A percentile compares a stretch with the other conserved stretches of the same genome.
Conservation (phyloP, 2,888 invertebrate species). For the Campoplex nolae region DNA sequence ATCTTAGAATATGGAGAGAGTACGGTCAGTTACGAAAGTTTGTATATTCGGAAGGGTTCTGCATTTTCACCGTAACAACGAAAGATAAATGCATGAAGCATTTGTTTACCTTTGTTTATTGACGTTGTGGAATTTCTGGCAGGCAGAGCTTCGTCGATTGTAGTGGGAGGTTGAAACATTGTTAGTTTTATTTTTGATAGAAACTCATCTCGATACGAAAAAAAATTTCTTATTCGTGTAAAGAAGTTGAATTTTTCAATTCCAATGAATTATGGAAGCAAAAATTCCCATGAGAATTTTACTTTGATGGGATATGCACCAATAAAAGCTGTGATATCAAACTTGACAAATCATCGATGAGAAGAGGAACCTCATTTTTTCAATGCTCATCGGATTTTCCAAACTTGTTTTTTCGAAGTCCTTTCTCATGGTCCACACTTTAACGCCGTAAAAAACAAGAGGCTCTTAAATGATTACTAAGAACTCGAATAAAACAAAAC, state of each 20-base stretch:
- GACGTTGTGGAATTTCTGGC: neutral
- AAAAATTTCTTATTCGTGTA: neutral
- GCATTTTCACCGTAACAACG: neutral
- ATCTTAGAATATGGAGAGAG: slow-evolving; percentile 19
- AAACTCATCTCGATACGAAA: neutral
- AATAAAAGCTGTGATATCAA: neutral
- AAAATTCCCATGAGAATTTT: neutral
- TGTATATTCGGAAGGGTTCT: neutral
- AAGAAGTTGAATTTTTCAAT: too few relatives aligned
- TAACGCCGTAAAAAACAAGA: neutral
- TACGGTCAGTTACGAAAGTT: slow-evolving; percentile 48
- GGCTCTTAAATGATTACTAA: slow-evolving; percentile 5
- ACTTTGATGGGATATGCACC: neutral
- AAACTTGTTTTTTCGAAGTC: neutral
- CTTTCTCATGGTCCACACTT: neutral
- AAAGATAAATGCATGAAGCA: neutral
- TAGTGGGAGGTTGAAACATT: neutral
- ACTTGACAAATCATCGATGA: neutral
- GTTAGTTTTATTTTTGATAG: neutral
- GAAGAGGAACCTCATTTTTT: neutral
- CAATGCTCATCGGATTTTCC: neutral
- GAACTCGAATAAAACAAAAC: slow-evolving; percentile 41
- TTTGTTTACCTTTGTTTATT: neutral
- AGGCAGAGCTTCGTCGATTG: neutral
- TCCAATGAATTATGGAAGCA: neutral